Evolutionary conservation across 1,140 invertebrate genomes (phyloP).

Genomic region (Drosophila melanica): DNA sequence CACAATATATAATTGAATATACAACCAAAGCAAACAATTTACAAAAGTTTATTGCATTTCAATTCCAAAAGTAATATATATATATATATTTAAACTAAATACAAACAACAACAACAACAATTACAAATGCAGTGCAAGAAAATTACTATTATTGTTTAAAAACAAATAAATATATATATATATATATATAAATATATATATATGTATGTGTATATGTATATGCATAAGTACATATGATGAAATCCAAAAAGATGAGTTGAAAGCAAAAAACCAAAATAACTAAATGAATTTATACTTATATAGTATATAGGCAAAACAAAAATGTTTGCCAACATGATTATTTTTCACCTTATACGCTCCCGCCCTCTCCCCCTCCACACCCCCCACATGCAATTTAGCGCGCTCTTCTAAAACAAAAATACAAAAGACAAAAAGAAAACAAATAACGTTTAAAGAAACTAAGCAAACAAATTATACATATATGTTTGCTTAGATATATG

Average conservation of each 20-base stretch:
- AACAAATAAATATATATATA: too few relatives aligned
- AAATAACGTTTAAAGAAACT: slow-evolving; percentile 55
- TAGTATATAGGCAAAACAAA: slow-evolving; percentile 5
- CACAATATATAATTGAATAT: neutral
- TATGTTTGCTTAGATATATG: slow-evolving; percentile 46
- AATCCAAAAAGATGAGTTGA: neutral
- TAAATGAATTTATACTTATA: slow-evolving; percentile 21
- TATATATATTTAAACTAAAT: slow-evolving; percentile 25
- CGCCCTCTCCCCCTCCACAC: neutral
- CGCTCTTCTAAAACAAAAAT: slow-evolving; percentile 60
- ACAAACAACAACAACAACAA: slow-evolving; percentile 22
- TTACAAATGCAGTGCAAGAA: slow-evolving; percentile 22
- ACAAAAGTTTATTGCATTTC: slow-evolving; percentile 47
- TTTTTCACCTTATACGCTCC: slow-evolving; percentile 55
- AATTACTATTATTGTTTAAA: slow-evolving; percentile 36
- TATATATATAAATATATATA: neutral
- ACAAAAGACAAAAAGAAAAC: slow-evolving; percentile 40
- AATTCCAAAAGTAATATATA: slow-evolving; percentile 37
- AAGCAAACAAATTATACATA: slow-evolving; percentile 32
- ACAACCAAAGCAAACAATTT: slow-evolving; percentile 46
- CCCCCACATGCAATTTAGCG: slow-evolving; percentile 54
- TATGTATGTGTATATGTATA: neutral
- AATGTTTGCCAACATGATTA: slow-evolving; percentile 33
- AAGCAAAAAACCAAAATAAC: neutral
- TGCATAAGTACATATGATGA: slow-evolving; percentile 9